Percentiles rank a stretch among this genome's conserved stretches.
Conservation (phyloP, 2,797 vertebrate species). For the Eulemur coronatus region DNA sequence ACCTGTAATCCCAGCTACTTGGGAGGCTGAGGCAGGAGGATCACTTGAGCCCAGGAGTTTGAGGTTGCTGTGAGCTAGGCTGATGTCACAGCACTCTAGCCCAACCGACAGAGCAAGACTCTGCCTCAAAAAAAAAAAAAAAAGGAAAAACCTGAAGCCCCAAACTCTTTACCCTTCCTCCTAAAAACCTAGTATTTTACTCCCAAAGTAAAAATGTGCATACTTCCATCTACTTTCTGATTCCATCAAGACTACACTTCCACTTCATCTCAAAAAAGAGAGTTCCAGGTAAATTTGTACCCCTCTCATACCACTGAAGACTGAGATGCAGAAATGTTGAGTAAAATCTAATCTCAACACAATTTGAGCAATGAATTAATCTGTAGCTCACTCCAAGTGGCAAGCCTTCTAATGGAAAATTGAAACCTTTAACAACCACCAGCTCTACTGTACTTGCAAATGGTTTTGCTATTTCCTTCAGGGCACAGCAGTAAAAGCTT, state of each 20-base stretch:
- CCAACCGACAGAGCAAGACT: no score
- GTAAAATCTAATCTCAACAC: slow-evolving; percentile 43
- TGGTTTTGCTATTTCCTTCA: slow-evolving; percentile 53
- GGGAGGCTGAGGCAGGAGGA: no score
- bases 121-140: not conserved
- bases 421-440: not conserved
- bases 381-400: not conserved
- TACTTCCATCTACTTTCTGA: not conserved
- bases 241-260: not conserved
- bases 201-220: not conserved
- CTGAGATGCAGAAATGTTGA: not conserved
- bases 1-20: no score
- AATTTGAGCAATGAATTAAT: slow-evolving; percentile 46
- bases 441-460: slow-evolving; percentile 29
- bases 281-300: not conserved
- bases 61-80: no score
- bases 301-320: not conserved
- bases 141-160: not conserved
- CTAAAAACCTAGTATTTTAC: slow-evolving; percentile 16
- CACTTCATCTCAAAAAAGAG: not conserved
- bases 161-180: not conserved
- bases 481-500: slow-evolving; percentile 40
- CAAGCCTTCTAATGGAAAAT: not conserved
- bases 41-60: no score
- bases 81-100: no score